phyloP scores from a whole-genome alignment of 2,888 invertebrate species.

The Agapetus fuscipes region DNA sequence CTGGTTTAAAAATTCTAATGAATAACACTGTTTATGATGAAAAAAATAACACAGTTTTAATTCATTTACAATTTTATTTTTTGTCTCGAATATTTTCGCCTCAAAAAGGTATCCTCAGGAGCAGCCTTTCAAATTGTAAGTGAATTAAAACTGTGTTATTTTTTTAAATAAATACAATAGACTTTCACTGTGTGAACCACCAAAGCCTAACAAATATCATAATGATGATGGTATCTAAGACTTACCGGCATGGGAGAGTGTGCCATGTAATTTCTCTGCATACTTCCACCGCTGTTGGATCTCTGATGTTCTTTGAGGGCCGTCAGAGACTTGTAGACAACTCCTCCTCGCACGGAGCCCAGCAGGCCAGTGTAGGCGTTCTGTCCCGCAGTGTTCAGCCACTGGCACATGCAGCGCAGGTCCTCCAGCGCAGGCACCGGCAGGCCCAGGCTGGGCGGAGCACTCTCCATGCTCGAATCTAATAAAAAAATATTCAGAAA shows the following conservation, averaged over 20 bases:
- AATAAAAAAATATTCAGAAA: constrained; percentile 1
- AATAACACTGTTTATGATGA: too few relatives aligned
- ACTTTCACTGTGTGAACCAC: too few relatives aligned
- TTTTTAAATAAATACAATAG: too few relatives aligned
- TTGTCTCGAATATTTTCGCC: too few relatives aligned
- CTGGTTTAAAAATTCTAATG: too few relatives aligned
- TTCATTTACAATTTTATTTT: too few relatives aligned
- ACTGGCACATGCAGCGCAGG: constrained; percentile 69
- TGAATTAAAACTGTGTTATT: too few relatives aligned
- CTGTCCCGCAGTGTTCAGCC: constrained; percentile 61
- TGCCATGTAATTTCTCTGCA: constrained; percentile 19
- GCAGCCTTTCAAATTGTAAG: too few relatives aligned
- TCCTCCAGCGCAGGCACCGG: constrained; percentile 44
- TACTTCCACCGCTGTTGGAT: constrained; percentile 37
- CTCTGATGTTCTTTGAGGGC: constrained; percentile 72
- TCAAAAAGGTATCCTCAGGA: too few relatives aligned
- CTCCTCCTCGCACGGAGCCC: constrained; percentile 56
- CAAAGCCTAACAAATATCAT: too few relatives aligned
- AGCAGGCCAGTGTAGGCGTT: constrained; percentile 31
- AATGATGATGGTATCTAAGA: too few relatives aligned
- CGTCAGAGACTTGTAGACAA: constrained; percentile 64
- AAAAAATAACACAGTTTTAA: too few relatives aligned
- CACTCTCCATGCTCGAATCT: constrained; percentile 43
- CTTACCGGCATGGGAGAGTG: constrained; percentile 24
- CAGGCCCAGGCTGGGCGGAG: constrained; percentile 19